Conservation (phyloP, 64 coral and sea anemone genomes). For the Stichodactyla helianthus region DNA sequence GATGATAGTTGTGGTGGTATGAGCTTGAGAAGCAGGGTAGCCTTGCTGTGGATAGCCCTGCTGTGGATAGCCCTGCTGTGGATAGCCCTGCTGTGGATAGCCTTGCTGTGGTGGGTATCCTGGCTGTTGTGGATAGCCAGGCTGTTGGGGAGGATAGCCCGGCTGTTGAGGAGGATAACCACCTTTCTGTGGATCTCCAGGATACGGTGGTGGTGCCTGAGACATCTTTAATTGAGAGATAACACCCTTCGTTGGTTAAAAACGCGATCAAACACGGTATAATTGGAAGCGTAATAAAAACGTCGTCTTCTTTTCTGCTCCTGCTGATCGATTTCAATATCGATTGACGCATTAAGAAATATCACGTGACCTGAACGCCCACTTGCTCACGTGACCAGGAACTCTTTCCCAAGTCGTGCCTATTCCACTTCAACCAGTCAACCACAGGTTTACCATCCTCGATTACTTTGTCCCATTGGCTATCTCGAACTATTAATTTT, state of each 20-base stretch:
- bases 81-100: background rate
- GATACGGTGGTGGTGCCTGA: conserved; percentile 17
- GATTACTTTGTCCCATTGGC: too few species aligned
- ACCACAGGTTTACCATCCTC: background rate
- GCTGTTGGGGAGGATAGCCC: background rate
- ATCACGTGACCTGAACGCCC: background rate
- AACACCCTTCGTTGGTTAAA: background rate
- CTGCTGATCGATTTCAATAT: background rate
- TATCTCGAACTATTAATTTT: background rate
- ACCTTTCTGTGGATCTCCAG: background rate
- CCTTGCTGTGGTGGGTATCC: background rate
- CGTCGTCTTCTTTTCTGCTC: background rate
- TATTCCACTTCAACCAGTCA: background rate
- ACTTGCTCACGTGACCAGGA: background rate
- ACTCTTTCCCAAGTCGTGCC: too few species aligned
- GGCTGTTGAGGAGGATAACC: background rate
- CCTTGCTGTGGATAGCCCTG: background rate
- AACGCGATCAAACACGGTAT: background rate
- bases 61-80: background rate
- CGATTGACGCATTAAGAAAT: background rate
- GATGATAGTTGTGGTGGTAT: conserved; percentile 15
- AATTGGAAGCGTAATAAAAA: background rate
- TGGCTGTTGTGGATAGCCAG: background rate
- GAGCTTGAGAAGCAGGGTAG: background rate
- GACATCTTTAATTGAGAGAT: background rate